These are phyloP conservation scores for Aromia moschata DNA, from an alignment of 2,888 invertebrate species.

Conservation along the genomic window DNA sequence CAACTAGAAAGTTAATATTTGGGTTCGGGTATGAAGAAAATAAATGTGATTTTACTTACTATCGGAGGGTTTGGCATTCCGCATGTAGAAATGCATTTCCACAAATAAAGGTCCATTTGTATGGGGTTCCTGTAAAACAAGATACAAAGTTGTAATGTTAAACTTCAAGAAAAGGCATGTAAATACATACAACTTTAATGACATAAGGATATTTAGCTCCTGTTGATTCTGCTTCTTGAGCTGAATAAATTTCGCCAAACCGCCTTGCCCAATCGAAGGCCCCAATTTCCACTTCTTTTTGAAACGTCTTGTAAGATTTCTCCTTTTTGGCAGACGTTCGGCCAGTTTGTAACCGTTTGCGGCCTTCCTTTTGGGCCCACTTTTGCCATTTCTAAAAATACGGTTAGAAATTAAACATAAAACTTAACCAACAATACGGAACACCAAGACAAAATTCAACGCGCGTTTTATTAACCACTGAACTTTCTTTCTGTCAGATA, in stretches of 20 bases:
- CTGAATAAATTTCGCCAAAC: conserved; percentile 93
- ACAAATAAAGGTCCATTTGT: conserved; percentile 94
- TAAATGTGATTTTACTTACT: conserved; percentile 72
- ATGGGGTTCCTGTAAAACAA: conserved; percentile 78
- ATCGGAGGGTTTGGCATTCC: conserved; percentile 76
- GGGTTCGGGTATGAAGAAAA: conserved; percentile 3
- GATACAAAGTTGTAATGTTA: no score
- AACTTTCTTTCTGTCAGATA: no score
- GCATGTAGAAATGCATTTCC: conserved; percentile 90
- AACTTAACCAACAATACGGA: no score
- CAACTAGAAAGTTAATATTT: conserved; percentile 66
- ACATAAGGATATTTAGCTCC: conserved; percentile 72
- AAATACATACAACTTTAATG: conserved; percentile 77
- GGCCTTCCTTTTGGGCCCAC: conserved; percentile 57
- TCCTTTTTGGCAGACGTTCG: conserved; percentile 78
- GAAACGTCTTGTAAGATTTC: conserved; percentile 77
- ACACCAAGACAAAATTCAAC: no score
- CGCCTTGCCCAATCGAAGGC: conserved; percentile 87
- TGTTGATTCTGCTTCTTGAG: conserved; percentile 68
- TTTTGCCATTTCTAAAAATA: conserved; percentile 31
- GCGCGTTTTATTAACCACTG: no score
- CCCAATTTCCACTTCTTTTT: conserved; percentile 89
- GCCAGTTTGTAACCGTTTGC: conserved; percentile 70
- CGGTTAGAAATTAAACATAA: no score
- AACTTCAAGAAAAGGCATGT: neutral